phyloP scores from a whole-genome alignment of 2,113 vertebrate species.

The Quiscalus mexicanus region DNA sequence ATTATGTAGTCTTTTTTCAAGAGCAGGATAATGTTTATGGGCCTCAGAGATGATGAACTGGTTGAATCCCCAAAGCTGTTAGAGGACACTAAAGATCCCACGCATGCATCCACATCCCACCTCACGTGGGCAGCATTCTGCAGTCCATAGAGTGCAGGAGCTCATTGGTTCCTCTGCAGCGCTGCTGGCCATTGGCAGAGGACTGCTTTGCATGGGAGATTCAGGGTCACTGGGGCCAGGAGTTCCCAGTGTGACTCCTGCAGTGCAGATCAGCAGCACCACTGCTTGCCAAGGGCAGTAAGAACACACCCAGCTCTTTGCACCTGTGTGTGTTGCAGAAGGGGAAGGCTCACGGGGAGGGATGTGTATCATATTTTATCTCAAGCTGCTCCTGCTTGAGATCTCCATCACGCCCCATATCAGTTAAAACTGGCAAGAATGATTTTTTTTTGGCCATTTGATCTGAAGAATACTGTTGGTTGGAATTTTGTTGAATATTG shows the following conservation, averaged over 20 bases:
- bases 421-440: background rate
- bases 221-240: background rate
- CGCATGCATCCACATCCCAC: too few species aligned
- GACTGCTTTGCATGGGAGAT: too few species aligned
- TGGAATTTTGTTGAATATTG: background rate
- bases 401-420: accelerated
- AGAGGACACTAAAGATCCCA: background rate
- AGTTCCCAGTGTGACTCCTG: accelerated
- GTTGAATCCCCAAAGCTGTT: background rate
- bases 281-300: background rate
- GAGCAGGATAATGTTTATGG: background rate
- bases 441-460: background rate
- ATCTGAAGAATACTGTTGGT: background rate
- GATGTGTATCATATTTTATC: accelerated
- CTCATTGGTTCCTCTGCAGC: background rate
- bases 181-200: accelerated
- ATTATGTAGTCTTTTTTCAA: background rate
- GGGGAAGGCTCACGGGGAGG: background rate
- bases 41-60: background rate
- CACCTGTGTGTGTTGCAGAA: accelerated
- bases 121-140: background rate
- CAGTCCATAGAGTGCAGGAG: background rate
- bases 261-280: background rate
- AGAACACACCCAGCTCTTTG: background rate
- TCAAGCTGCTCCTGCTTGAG: background rate